Evolutionary conservation across 2,113 vertebrate genomes (phyloP).

Genomic region (Probosciger aterrimus): DNA sequence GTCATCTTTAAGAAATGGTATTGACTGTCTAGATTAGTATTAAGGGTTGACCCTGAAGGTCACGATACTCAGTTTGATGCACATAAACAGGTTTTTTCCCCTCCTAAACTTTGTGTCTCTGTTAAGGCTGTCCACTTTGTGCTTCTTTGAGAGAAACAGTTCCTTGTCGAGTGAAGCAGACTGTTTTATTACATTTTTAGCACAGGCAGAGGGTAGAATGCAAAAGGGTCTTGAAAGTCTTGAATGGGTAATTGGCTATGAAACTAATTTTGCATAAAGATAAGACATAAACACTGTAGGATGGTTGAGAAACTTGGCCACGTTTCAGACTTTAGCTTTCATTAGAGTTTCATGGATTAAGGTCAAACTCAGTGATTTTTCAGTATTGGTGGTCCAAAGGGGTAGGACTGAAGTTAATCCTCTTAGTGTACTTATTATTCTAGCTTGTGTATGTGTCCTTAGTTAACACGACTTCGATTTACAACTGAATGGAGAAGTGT

Average conservation of each 20-base stretch:
- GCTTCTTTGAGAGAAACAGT: not conserved
- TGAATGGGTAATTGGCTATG: not conserved
- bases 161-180: not conserved
- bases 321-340: not conserved
- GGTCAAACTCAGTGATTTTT: not conserved
- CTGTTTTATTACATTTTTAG: not conserved
- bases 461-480: not conserved
- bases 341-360: not conserved
- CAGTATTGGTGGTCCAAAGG: not conserved
- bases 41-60: not conserved
- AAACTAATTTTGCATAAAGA: not conserved
- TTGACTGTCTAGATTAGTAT: not conserved
- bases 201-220: not conserved
- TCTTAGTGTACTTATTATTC: not conserved
- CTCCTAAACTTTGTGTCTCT: fast-evolving
- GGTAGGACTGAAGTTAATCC: not conserved
- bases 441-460: not conserved
- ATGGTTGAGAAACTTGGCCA: not conserved
- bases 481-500: not conserved
- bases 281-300: not conserved
- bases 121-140: not conserved
- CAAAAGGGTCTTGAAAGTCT: not conserved
- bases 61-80: not conserved
- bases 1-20: not conserved
- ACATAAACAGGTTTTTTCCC: not conserved